These are phyloP conservation scores for Sphaerodactylus townsendi DNA, from an alignment of 2,113 vertebrate species.

Conservation along the genomic window DNA sequence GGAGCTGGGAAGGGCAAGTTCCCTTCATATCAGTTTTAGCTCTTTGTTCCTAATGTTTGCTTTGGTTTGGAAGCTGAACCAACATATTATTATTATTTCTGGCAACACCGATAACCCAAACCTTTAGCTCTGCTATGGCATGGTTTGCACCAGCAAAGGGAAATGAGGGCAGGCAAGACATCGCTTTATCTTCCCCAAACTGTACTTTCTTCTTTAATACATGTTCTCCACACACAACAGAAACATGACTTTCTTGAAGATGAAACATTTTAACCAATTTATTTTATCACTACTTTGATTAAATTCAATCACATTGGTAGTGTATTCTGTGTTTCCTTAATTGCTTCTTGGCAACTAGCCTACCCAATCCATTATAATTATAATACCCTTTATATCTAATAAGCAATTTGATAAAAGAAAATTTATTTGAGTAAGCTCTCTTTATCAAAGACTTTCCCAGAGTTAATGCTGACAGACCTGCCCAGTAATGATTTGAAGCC, in stretches of 20 bases:
- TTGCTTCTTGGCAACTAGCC: constrained; percentile 27
- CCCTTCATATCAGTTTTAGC: no score
- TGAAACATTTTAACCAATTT: constrained; percentile 32
- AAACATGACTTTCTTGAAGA: constrained; percentile 18
- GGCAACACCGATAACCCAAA: neutral
- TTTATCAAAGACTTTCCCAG: constrained; percentile 11
- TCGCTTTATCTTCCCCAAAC: neutral
- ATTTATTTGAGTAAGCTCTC: constrained; percentile 35
- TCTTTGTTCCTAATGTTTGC: no score
- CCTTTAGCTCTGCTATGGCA: neutral
- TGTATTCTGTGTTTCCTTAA: constrained; percentile 41
- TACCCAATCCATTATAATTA: constrained; percentile 29
- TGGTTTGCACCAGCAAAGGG: neutral
- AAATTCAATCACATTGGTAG: constrained; percentile 22
- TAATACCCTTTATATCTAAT: constrained; percentile 40
- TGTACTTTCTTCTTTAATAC: neutral
- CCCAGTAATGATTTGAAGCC: constrained; percentile 22
- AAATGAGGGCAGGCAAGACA: neutral
- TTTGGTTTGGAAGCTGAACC: no score
- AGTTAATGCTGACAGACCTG: constrained; percentile 21
- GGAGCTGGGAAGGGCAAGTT: no score
- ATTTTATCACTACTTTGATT: constrained; percentile 22
- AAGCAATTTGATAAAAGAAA: constrained; percentile 37
- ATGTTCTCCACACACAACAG: neutral
- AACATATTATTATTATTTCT: neutral